A percentile compares a stretch with the other conserved stretches of the same genome.
These are phyloP conservation scores for Aplodontia rufa DNA, from an alignment of 2,113 vertebrate species.

Conservation along the genomic window DNA sequence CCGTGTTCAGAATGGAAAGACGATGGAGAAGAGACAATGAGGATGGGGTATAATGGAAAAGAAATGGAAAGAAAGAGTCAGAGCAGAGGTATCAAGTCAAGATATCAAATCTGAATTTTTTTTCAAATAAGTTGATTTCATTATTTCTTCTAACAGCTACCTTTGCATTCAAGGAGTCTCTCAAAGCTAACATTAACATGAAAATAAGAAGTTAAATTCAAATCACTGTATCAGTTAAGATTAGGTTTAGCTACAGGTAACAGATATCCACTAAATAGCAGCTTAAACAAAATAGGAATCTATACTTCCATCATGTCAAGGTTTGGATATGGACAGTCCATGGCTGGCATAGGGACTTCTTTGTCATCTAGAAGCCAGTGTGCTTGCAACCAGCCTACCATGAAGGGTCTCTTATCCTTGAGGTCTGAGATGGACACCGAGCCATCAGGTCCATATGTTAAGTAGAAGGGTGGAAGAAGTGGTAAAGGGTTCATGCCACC, in stretches of 20 bases:
- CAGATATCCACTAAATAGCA: background rate
- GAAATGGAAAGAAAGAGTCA: background rate
- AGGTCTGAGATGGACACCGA: background rate
- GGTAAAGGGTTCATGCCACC: too few relatives aligned
- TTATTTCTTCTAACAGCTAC: background rate
- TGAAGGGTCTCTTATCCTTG: background rate
- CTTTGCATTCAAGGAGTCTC: background rate
- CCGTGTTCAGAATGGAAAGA: background rate
- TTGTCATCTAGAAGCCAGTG: background rate
- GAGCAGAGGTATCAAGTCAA: background rate
- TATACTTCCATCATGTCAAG: background rate
- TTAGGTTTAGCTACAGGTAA: background rate
- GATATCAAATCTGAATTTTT: background rate
- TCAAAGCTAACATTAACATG: background rate
- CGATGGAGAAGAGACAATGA: background rate
- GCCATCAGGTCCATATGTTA: background rate
- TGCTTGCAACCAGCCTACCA: background rate
- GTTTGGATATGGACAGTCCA: background rate
- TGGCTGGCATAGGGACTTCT: background rate
- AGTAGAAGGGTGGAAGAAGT: background rate
- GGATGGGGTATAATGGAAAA: background rate
- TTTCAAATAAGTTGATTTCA: background rate
- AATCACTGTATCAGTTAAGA: background rate
- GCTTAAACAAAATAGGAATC: background rate
- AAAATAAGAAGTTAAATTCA: conserved; percentile 2